Evolutionary conservation across 2,113 vertebrate genomes (phyloP).

Genomic region (Sorex fumeus): DNA sequence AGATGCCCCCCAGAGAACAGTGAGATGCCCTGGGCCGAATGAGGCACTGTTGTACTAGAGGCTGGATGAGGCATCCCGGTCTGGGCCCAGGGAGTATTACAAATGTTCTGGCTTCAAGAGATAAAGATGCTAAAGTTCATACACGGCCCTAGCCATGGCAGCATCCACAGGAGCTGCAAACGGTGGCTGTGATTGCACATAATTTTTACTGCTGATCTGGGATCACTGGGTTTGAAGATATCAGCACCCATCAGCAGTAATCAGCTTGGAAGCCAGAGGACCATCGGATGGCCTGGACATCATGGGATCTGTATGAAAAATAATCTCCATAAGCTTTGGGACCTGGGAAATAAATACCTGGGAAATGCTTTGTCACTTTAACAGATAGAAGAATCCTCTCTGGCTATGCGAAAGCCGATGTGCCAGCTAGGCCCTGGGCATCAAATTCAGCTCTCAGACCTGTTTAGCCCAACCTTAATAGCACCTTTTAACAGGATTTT

Average conservation of each 20-base stretch:
- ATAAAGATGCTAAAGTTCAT: neutral
- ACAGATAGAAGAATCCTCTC: neutral
- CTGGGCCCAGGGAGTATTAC: slow-evolving; percentile 7
- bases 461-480: slow-evolving; percentile 11
- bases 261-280: slow-evolving; percentile 21
- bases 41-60: neutral
- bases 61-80: neutral
- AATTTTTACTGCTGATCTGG: neutral
- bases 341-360: neutral
- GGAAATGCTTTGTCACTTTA: neutral
- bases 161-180: neutral
- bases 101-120: slow-evolving; percentile 39
- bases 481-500: neutral
- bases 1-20: neutral
- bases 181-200: neutral
- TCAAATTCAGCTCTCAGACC: neutral
- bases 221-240: neutral
- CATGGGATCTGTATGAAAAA: slow-evolving; percentile 1
- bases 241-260: neutral
- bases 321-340: neutral
- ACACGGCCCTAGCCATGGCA: neutral
- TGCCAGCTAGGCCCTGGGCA: neutral
- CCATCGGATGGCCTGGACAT: neutral
- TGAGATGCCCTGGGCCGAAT: neutral
- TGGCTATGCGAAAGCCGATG: neutral